phyloP scores from a whole-genome alignment of 2,888 invertebrate genomes.

The Mycalesis mineus region DNA sequence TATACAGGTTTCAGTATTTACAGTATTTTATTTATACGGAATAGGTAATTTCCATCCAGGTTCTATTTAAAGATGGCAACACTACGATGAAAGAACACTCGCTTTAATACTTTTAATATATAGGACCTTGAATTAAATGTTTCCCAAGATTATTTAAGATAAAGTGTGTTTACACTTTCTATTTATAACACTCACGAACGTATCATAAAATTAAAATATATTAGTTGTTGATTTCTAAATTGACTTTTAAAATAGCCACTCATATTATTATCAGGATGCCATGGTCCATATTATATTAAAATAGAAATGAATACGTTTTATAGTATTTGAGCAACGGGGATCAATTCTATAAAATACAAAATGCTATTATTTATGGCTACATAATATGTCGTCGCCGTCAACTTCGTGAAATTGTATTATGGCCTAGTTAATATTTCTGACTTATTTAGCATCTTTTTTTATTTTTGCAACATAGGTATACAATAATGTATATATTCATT shows the following conservation, averaged over 20 bases:
- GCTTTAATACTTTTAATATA: constrained; percentile 12
- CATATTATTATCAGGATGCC: too few relatives aligned
- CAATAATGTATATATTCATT: too few relatives aligned
- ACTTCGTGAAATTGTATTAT: too few relatives aligned
- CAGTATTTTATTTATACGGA: not conserved
- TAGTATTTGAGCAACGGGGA: too few relatives aligned
- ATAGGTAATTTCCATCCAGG: not conserved
- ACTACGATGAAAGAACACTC: constrained; percentile 16
- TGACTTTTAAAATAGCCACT: not conserved
- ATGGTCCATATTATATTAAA: too few relatives aligned
- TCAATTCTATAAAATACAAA: too few relatives aligned
- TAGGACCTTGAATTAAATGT: constrained; percentile 15
- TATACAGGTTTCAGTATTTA: not conserved
- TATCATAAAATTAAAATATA: not conserved
- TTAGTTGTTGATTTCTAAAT: not conserved
- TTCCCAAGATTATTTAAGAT: not conserved
- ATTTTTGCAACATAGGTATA: too few relatives aligned
- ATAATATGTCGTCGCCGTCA: too few relatives aligned
- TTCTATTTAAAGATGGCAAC: not conserved
- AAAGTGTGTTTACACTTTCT: constrained; percentile 4
- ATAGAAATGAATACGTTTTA: too few relatives aligned
- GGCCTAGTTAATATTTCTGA: too few relatives aligned
- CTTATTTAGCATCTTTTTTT: too few relatives aligned
- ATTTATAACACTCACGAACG: constrained; percentile 1
- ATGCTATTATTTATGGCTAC: too few relatives aligned